Evolutionary conservation across 92 coral and sea anemone genomes (phyloP), one percentile per base, ranked within the genome.

Genomic region (Blastomussa wellsi): DNA sequence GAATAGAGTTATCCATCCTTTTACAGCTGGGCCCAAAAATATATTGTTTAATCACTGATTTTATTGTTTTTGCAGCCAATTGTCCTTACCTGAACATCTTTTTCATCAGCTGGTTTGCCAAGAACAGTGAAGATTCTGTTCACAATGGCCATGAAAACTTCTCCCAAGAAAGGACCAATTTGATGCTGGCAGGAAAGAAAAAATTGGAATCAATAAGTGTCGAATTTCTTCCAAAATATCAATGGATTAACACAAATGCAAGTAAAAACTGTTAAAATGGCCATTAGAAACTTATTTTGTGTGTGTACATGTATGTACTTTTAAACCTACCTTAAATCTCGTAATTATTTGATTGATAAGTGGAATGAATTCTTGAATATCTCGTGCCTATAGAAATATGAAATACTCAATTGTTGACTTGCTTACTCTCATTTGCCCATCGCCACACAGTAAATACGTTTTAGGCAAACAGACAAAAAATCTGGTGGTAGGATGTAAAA

Each of bases 281-380:
- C 7, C 44, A 7, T 41, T 41, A 3, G 7, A 7, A 41, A 7
- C 4, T 41, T 41, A 41, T 41, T 41, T 41, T 41, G 44, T 41
- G 0, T 7, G 22, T 59, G 13, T n/a, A 62, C 68, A 9, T 8
- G 33, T 26, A 62, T 26, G 15, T 26, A 3, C 68, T 59, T 26
- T n/a, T 28, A 5, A 19, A 75, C 95, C 64, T 75, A 96, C 99
- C 96, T 96, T 96, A 84, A 96, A 96, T 84, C 93, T 94, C 14
- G 88, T 82, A 73, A 96, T 93, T 42, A 96, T 92, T 81, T 96
- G 99, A 80, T 96, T 96, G 36, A 96, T 96, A 52, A 96, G 88
- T 38, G 99, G 99, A 72, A 96, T 96, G 85, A 96, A 96, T 83
- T 96, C 99, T 87, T 96, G 99, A 31, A 96, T 93, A 80, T 96